A percentile compares a stretch with the other conserved stretches of the same genome.
phyloP scores from a whole-genome alignment of 2,888 invertebrate genomes.

The Silvanus unidentatus region DNA sequence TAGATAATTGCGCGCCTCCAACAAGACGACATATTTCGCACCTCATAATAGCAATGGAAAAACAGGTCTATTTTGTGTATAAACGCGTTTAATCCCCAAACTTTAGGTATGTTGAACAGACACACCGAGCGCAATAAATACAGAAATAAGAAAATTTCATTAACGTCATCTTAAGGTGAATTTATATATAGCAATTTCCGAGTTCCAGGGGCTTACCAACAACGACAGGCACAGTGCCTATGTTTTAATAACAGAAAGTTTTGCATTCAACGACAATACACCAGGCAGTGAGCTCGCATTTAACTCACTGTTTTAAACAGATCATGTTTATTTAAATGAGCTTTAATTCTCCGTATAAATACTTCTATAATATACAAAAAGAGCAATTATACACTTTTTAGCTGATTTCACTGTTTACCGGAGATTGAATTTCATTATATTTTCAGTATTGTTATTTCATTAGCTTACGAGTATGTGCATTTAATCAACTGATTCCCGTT shows the following conservation, averaged over 20 bases:
- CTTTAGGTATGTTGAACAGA: constrained; percentile 33
- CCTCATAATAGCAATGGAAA: constrained; percentile 39
- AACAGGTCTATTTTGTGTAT: constrained; percentile 28
- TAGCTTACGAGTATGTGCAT: constrained; percentile 31
- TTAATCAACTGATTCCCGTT: constrained; percentile 30
- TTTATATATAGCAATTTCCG: constrained; percentile 53
- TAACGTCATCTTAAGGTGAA: constrained; percentile 54
- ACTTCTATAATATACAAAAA: constrained; percentile 33
- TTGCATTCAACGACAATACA: background rate
- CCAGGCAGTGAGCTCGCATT: background rate
- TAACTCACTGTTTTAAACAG: constrained; percentile 7
- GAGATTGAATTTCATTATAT: constrained; percentile 33
- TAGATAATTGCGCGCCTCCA: constrained; percentile 11
- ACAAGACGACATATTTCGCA: constrained; percentile 30
- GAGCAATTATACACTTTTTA: constrained; percentile 37
- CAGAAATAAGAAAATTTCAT: constrained; percentile 52
- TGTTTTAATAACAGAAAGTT: constrained; percentile 44
- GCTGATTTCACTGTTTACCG: constrained; percentile 21
- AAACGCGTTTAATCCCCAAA: constrained; percentile 29
- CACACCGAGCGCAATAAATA: constrained; percentile 44
- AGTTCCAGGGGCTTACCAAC: constrained; percentile 37
- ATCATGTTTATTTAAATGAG: constrained; percentile 40
- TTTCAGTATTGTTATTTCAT: constrained; percentile 19
- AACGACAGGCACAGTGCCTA: constrained; percentile 18
- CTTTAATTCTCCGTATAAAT: constrained; percentile 40